phyloP scores from a whole-genome alignment of 1,140 invertebrate genomes.

The Drosophila repleta region DNA sequence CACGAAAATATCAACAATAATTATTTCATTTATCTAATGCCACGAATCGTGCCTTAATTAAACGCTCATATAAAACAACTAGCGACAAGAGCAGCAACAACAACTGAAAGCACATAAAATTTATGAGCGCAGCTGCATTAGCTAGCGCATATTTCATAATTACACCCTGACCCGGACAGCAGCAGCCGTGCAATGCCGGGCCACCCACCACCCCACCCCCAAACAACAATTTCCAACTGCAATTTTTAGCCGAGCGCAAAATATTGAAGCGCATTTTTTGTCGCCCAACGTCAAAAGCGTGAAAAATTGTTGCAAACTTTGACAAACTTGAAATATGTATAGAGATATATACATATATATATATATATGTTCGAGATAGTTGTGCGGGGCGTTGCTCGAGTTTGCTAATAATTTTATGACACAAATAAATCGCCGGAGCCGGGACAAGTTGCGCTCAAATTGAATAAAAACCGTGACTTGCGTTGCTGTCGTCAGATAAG shows the following conservation, averaged over 20 bases:
- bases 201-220: not conserved
- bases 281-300: slow-evolving; percentile 64
- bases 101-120: slow-evolving; percentile 11
- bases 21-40: slow-evolving; percentile 70
- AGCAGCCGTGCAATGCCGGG: not conserved
- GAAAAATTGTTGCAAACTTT: slow-evolving; percentile 79
- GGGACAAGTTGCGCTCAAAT: slow-evolving; percentile 40
- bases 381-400: slow-evolving; percentile 36
- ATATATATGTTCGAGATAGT: slow-evolving; percentile 40
- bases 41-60: slow-evolving; percentile 59
- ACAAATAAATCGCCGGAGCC: slow-evolving; percentile 62
- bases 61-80: slow-evolving; percentile 29
- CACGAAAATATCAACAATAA: slow-evolving; percentile 41
- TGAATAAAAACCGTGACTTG: slow-evolving; percentile 44
- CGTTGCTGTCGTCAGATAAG: slow-evolving; percentile 18
- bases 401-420: slow-evolving; percentile 66
- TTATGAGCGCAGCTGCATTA: slow-evolving; percentile 51
- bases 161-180: slow-evolving; percentile 14
- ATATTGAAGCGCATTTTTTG: slow-evolving; percentile 68
- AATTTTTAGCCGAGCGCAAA: slow-evolving; percentile 47
- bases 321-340: slow-evolving; percentile 68
- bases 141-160: slow-evolving; percentile 42
- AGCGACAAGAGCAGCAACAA: slow-evolving; percentile 10
- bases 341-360: not conserved
- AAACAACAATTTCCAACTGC: slow-evolving; percentile 14